These are phyloP conservation scores for Engystomops pustulosus DNA, from an alignment of 2,113 vertebrate genomes.

Conservation along the genomic window DNA sequence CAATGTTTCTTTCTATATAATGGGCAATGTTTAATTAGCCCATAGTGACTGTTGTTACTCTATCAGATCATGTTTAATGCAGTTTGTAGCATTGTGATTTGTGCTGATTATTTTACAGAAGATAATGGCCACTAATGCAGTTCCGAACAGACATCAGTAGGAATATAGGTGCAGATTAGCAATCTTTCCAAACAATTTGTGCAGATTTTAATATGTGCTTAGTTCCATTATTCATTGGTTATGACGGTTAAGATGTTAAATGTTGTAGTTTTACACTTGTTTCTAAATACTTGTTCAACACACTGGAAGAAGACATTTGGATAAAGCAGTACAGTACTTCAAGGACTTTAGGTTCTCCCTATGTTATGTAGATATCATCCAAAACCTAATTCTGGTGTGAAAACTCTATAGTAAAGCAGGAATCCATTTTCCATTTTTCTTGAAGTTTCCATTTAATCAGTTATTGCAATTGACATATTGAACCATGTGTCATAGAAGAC, in stretches of 20 bases:
- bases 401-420: too few relatives aligned
- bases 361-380: too few relatives aligned
- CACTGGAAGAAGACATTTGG: background rate
- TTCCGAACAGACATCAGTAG: conserved; percentile 34
- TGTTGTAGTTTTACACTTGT: background rate
- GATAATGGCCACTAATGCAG: conserved; percentile 59
- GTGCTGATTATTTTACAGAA: conserved; percentile 58
- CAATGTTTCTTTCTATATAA: conserved; percentile 66
- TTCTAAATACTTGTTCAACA: background rate
- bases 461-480: too few relatives aligned
- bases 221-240: background rate
- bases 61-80: conserved; percentile 60
- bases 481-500: too few relatives aligned
- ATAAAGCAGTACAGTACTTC: background rate
- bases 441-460: too few relatives aligned
- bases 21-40: conserved; percentile 68
- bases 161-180: background rate
- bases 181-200: conserved; percentile 23
- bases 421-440: too few relatives aligned
- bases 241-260: background rate
- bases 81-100: conserved; percentile 61
- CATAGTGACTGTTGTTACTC: conserved; percentile 53
- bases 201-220: conserved; percentile 7
- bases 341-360: background rate
- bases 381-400: too few relatives aligned